Evolutionary conservation across 2,113 vertebrate species (phyloP), one percentile per base, ranked within the genome.

Genomic region (Neotoma lepida): DNA sequence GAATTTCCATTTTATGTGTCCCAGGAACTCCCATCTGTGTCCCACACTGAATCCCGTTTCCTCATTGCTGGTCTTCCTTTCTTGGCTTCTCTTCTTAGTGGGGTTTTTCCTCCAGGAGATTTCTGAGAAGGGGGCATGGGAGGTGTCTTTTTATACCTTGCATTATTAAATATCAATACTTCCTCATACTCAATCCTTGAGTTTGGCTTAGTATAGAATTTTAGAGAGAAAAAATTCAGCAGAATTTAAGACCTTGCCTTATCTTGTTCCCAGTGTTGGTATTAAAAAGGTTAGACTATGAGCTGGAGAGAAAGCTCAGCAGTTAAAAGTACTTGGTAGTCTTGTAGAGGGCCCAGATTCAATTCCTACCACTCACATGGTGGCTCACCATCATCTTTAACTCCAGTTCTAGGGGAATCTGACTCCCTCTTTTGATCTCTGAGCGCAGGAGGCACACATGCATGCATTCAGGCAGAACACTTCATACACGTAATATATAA

Each of bases 1-100:
- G 46, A 90, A 80, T 81, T 77, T 63, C 58, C 91, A 74, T 80
- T n/a, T 94, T 73, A 86, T 30, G 33, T 93, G 86, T 89, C 66
- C 33, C 58, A n/a, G 54, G 44, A 95, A 6, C 46, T 6, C 54
- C 22, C 12, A 58, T 56, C 12, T 58, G 22, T 39, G n/a, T 58
- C 35, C 35, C 78, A 58, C 51, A 56, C 20, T 56, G 35, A 81
- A n/a, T 33, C 49, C 63, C 9, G 2, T 63, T 90, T 93, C 64
- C 61, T 88, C 64, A 76, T 58, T 28, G 86, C 58, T 95, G 24
- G 80, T 95, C 24, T 73, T 91, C 18, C 28, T 85, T 39, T 81
- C 87, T 70, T 26, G 30, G 85, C 94, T 91, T 94, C 90, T 86
- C 51, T 28, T 44, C 39, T 63, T 84, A 77, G 39, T 66, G 68